These are phyloP conservation scores for Phenganax subtilis DNA, from an alignment of 92 coral and sea anemone species.

Conservation along the genomic window DNA sequence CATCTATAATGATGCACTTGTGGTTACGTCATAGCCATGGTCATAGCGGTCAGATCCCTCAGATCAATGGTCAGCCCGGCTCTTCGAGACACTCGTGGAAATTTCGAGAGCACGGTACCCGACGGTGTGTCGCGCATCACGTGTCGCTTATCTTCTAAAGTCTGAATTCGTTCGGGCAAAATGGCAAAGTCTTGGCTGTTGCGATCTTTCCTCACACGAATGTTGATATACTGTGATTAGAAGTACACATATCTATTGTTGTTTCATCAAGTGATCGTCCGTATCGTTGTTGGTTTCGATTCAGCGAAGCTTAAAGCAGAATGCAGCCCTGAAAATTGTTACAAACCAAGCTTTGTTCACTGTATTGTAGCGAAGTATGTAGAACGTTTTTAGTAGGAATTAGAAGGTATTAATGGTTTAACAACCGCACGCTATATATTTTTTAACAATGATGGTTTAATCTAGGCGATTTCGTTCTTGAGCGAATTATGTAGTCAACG, in stretches of 20 bases:
- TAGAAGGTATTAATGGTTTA: too few relatives aligned
- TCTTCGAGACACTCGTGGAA: conserved; percentile 34
- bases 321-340: not conserved
- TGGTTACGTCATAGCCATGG: too few relatives aligned
- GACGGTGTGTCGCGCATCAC: conserved; percentile 4
- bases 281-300: not conserved
- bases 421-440: not conserved
- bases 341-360: conserved; percentile 7
- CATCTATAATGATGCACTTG: not conserved
- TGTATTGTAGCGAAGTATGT: not conserved
- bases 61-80: too few relatives aligned
- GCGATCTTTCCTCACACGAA: not conserved
- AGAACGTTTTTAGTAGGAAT: not conserved
- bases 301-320: not conserved
- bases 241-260: not conserved
- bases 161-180: conserved; percentile 6
- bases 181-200: conserved; percentile 12
- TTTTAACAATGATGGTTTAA: not conserved
- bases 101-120: conserved; percentile 13
- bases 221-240: not conserved
- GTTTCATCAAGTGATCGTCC: not conserved
- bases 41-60: not conserved
- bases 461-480: not conserved
- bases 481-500: not conserved
- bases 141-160: conserved; percentile 13